A percentile compares a stretch with the other conserved stretches of the same genome.
phyloP scores from a whole-genome alignment of 2,113 vertebrate species.

The Nesoenas mayeri region DNA sequence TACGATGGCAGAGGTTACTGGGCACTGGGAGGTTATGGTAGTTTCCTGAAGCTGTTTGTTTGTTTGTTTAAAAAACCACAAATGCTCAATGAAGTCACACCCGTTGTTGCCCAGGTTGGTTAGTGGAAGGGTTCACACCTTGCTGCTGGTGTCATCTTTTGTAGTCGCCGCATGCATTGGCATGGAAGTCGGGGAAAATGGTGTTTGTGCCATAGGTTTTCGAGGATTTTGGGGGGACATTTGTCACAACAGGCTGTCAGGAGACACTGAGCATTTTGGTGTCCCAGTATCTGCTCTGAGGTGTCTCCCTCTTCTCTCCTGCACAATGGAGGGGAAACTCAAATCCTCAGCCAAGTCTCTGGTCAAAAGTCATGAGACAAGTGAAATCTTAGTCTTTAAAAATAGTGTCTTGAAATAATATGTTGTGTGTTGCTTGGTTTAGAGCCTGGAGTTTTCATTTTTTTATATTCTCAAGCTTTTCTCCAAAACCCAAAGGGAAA shows the following conservation, averaged over 20 bases:
- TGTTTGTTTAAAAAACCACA: neutral
- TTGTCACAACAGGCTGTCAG: accelerated
- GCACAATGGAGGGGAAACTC: neutral
- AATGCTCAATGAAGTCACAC: accelerated
- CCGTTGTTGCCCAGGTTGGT: neutral
- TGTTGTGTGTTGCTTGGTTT: neutral
- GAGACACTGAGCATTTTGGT: neutral
- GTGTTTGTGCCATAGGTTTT: neutral
- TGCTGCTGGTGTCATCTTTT: accelerated
- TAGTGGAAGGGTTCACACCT: neutral
- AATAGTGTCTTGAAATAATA: slow-evolving; percentile 1
- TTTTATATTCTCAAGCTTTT: neutral
- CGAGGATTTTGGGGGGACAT: accelerated
- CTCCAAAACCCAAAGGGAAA: neutral
- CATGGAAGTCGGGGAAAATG: accelerated
- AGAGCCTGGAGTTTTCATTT: neutral
- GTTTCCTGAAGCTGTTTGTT: neutral
- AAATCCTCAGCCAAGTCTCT: neutral
- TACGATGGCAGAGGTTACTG: accelerated
- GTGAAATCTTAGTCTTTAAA: neutral
- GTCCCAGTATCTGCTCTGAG: neutral
- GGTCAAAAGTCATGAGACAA: neutral
- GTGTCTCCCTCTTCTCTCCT: neutral
- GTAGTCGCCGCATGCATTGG: accelerated
- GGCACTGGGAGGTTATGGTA: accelerated